These are phyloP conservation scores for Caenorhabditis japonica DNA, from an alignment of 2,888 invertebrate genomes.

Conservation along the genomic window DNA sequence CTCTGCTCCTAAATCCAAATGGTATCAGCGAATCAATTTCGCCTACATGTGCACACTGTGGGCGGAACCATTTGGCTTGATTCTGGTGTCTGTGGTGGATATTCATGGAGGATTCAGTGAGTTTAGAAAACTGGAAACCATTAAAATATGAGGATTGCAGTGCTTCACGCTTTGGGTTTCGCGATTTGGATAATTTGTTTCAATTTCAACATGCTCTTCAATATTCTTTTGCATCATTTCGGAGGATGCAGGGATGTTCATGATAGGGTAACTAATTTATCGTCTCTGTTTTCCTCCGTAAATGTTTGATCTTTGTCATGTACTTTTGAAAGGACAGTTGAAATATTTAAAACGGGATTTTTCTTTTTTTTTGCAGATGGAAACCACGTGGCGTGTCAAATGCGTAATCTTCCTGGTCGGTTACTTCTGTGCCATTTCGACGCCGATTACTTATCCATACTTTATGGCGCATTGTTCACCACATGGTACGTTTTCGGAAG, in stretches of 20 bases:
- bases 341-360: too few relatives aligned
- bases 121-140: constrained; percentile 1
- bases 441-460: constrained; percentile 70
- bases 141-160: constrained; percentile 46
- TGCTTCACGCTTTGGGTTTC: constrained; percentile 71
- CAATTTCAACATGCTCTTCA: constrained; percentile 76
- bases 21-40: constrained; percentile 46
- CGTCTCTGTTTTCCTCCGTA: too few relatives aligned
- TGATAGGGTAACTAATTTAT: constrained; percentile 45
- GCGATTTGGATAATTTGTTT: constrained; percentile 73
- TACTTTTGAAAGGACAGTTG: too few relatives aligned
- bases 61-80: constrained; percentile 62
- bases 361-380: too few relatives aligned
- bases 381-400: constrained; percentile 71
- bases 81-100: constrained; percentile 72
- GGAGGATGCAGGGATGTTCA: constrained; percentile 63
- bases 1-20: constrained; percentile 53
- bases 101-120: constrained; percentile 72
- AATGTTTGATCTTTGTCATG: too few relatives aligned
- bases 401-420: constrained; percentile 67
- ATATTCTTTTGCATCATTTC: constrained; percentile 70
- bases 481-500: constrained; percentile 55
- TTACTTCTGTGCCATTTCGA: constrained; percentile 72
- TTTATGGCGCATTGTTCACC: constrained; percentile 67
- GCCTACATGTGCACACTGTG: constrained; percentile 59